Evolutionary conservation across 2,888 invertebrate species (phyloP), one percentile per base, ranked within the genome.

Genomic region (Erannis defoliaria): DNA sequence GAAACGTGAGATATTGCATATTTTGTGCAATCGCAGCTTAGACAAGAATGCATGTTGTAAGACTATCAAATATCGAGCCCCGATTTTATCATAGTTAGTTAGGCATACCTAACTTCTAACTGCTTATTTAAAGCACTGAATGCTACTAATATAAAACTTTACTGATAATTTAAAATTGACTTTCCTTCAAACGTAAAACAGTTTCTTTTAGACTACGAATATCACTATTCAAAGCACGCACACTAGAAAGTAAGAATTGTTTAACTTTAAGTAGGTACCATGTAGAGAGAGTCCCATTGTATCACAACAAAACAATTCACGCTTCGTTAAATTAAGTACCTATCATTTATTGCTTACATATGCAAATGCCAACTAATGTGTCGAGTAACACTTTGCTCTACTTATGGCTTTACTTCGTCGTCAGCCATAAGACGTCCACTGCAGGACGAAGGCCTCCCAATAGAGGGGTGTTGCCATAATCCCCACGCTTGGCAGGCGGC

Each of bases 251-350:
- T 62, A 42, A 62, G 49, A 49, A 55, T 55, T 62, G 42, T 57
- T 33, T 53, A 37, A 35, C n/a, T 49, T 40, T 50, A 63, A 64
- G 64, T 69, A 62, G 55, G 56, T 64, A 62, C 56, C 48, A 46
- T 45, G 49, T 29, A 60, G 67, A 59, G 70, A 64, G 67, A 70
- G 61, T 55, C 62, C 63, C 66, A 64, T 70, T 70, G 70, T 70
- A 55, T 61, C 63, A n/a, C n/a, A n/a, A n/a, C 58, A 49, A 55
- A 64, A 63, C 60, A 54, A 49, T 68, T 68, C 57, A 68, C 62
- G 66, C 60, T 43, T 67, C 67, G 67, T 62, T 62, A 49, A 57
- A 62, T 53, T 46, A 51, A 49, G 49, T 55, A 38, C 40, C 43
- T 31, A 33, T 2, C 18, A 37, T 19, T 49, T 49, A 43, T 55